phyloP scores from a whole-genome alignment of 2,113 vertebrate species.

The Rousettus leschenaultii region DNA sequence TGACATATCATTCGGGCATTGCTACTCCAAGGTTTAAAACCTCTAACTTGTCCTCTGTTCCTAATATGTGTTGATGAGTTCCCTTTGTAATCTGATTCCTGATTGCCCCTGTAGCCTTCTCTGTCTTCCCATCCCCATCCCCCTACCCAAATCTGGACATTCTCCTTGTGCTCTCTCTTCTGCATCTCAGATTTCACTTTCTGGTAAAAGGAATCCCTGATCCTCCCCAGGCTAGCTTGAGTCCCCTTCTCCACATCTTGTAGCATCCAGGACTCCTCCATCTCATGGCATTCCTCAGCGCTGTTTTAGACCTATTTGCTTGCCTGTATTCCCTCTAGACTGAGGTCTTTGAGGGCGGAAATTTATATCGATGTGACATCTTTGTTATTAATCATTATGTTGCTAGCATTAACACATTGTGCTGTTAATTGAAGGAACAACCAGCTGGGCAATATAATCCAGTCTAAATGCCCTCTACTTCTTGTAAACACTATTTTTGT shows the following conservation, averaged over 20 bases:
- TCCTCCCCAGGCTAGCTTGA: not conserved
- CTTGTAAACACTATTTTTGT: not conserved
- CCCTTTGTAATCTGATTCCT: not conserved
- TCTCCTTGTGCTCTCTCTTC: not conserved
- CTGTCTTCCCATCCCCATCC: not conserved
- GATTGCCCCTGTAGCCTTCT: not conserved
- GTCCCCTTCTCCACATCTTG: not conserved
- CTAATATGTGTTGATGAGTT: fast-evolving
- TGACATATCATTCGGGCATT: not conserved
- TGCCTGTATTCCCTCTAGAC: not conserved
- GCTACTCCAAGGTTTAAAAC: not conserved
- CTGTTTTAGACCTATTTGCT: not conserved
- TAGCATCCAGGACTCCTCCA: not conserved
- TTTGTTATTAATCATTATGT: not conserved
- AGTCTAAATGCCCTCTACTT: not conserved
- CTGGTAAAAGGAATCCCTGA: not conserved
- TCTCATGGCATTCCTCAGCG: not conserved
- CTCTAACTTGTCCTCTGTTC: not conserved
- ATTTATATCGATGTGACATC: not conserved
- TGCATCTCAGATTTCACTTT: not conserved
- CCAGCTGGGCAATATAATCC: no score
- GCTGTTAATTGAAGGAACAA: not conserved
- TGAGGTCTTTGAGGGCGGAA: not conserved
- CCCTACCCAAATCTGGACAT: not conserved
- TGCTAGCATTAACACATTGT: not conserved